Evolutionary conservation across 2,113 vertebrate genomes (phyloP), one percentile per base, ranked within the genome.

Genomic region (Psilopogon haemacephalus): DNA sequence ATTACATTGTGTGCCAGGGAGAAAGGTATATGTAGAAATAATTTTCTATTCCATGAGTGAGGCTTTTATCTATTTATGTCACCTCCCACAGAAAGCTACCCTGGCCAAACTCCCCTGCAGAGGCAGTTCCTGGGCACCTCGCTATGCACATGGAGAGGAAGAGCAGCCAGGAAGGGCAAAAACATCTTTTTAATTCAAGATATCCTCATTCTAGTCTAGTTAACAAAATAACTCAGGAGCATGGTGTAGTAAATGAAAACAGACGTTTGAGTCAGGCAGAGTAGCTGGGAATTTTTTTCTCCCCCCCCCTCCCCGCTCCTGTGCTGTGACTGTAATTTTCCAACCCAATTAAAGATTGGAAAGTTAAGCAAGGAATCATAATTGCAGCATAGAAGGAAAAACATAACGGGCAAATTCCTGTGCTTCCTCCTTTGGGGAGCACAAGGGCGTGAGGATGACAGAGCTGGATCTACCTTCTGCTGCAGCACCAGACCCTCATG

Each of bases 291-390:
- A 37, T 20, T 5, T 5, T 2, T 1, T 6, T 6, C 38, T 42
- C 24, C 19, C 40, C 40, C 14, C 14, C 40, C 14, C 32, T 18
- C 28, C 28, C 40, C 20, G 11, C 9, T 14, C 21, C 33, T 1
- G 4, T 80, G 58, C 84, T 1, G 1, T 95, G 96, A 94, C 96
- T 93, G 78, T 62, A 84, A 88, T 69, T 96, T 96, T 96, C 96
- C 96, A 89, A 65, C 10, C 60, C 89, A 96, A 89, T 94, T 96
- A 94, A 91, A 96, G 75, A 74, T 80, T 86, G 94, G 91, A 94
- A 96, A 94, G 33, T 89, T 84, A 64, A 91, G 75, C 78, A 83
- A 91, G 64, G 84, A 92, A 93, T 83, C 56, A 10, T 92, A 89
- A 89, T 95, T 91, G 54, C 54, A 84, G 82, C 19, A 67, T 77